Base-by-base conservation (phyloP, 2,113 vertebrate species). In the Grallaria varia region DNA sequence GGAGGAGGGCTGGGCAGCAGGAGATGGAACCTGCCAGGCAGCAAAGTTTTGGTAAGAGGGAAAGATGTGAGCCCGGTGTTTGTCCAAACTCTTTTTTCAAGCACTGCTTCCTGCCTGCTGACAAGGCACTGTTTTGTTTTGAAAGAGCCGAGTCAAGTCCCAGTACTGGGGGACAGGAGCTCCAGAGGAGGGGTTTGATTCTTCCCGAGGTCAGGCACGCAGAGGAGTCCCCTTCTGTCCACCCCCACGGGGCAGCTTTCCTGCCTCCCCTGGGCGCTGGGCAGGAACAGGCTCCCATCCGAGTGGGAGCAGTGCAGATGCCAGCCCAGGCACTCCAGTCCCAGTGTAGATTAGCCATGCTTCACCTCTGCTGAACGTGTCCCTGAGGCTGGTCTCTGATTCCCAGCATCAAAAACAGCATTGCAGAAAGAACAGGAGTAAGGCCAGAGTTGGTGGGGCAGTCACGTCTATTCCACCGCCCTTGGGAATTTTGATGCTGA, bases 111-210 rank as follows among this genome's bases (percentile, higher is more conserved):
- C 69, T 45, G 56, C 50, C 53, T 64, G 72, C 55, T 63, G 39
- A 79, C 28, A 9, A 63, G 40, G 39, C 81, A 72, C 31, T n/a
- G 63, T 25, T 24, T 63, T 76, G 67, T 69, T 95, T 80, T 35
- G 25, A 62, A 73, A 73, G 59, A 84, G 53, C 37, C 12, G 60
- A 56, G 24, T 52, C 30, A 44, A 62, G 37, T 35, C 39, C 27
- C 33, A 3, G 14, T 19, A 37, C 30, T 19, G 6, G 37, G 67
- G 31, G 30, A 55, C 6, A 0, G 0, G 37, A 39, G 56, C 12
- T 89, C n/a, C 81, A 14, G 44, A 53, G 71, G 27, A 42, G 68
- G 24, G 31, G 71, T 91, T 86, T 55, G 47, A 5, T 75, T 73
- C 28, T 56, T 15, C 39, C 3, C 25, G 8, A 52, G 69, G 22